Base-by-base conservation (phyloP, 1,140 invertebrate genomes). In the Cardiocondyla obscurior region DNA sequence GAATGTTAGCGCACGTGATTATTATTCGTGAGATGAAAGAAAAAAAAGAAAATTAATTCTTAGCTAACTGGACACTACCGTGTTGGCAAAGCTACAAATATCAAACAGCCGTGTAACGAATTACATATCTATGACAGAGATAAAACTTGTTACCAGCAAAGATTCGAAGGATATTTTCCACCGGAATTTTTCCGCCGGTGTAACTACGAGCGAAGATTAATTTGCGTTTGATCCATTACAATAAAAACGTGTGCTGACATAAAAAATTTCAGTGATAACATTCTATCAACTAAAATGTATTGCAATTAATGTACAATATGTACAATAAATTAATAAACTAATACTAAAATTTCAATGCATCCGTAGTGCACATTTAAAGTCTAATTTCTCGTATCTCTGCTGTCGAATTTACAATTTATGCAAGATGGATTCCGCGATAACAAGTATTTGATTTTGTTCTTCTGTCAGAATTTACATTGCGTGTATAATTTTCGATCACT, bases 261-360 rank as follows among this genome's bases (percentile, higher is more conserved):
- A 53, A 39, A 30, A 53, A 67, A 30, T 79, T 53, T 39, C 33
- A 33, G 10, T 67, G 33, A 67, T 39, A 79, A 49, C 16, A 39
- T 28, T 55, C 22, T 67, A 49, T 39, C 33, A 44, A 67, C 44
- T 65, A 39, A 58, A 28, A 58, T 19, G 19, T 57, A 28, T 12
- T 69, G 6, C 10, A 19, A 51, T 16, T 46, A 72, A 36, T 39
- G 5, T 60, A 79, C 46, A 39, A 42, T 67, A 77, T 79, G 16
- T 33, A 79, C 74, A 69, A 77, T 77, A 79, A 79, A 79, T 79
- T 79, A 67, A 79, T 49, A 79, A 19, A 67, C 22, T 79, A 79
- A 55, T 79, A 79, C 49, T 76, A 76, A 79, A 67, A 67, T 16
- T 67, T 53, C 6, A 79, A 42, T 79, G 44, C 22, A 55, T 79